Evolutionary conservation across 1,140 invertebrate genomes (phyloP).

Genomic region (Drosophila repleta): DNA sequence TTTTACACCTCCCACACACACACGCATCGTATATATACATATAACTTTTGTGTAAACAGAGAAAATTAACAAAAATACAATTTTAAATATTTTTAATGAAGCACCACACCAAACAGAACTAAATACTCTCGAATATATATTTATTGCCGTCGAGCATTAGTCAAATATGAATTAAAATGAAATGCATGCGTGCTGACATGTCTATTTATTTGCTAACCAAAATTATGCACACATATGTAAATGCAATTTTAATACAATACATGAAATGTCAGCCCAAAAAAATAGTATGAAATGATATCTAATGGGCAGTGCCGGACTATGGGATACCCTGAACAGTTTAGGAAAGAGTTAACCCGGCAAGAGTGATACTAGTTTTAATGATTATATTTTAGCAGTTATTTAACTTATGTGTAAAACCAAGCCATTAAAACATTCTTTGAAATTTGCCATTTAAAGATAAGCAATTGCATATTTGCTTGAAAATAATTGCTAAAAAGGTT

Average conservation of each 20-base stretch:
- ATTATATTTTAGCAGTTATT: too few relatives aligned
- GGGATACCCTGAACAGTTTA: too few relatives aligned
- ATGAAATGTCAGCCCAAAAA: background rate
- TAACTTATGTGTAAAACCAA: too few relatives aligned
- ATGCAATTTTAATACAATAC: conserved; percentile 16
- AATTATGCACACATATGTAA: conserved; percentile 10
- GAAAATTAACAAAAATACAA: conserved; percentile 53
- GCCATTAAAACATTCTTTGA: too few relatives aligned
- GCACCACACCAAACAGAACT: conserved; percentile 53
- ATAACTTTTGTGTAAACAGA: conserved; percentile 34
- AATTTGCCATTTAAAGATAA: too few relatives aligned
- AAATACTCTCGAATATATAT: conserved; percentile 41
- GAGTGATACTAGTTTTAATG: too few relatives aligned
- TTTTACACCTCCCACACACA: conserved; percentile 27
- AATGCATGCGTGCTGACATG: conserved; percentile 12
- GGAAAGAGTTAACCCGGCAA: too few relatives aligned
- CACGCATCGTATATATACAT: conserved; percentile 35
- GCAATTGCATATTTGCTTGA: too few relatives aligned
- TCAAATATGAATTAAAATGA: conserved; percentile 25
- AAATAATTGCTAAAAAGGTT: background rate
- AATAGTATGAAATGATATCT: background rate
- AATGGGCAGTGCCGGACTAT: too few relatives aligned
- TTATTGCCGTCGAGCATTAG: conserved; percentile 17
- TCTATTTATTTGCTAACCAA: conserved; percentile 14
- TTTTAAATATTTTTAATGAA: conserved; percentile 68